Base-by-base conservation (phyloP, 2,797 vertebrate genomes). In the Acipenser oxyrinchus region DNA sequence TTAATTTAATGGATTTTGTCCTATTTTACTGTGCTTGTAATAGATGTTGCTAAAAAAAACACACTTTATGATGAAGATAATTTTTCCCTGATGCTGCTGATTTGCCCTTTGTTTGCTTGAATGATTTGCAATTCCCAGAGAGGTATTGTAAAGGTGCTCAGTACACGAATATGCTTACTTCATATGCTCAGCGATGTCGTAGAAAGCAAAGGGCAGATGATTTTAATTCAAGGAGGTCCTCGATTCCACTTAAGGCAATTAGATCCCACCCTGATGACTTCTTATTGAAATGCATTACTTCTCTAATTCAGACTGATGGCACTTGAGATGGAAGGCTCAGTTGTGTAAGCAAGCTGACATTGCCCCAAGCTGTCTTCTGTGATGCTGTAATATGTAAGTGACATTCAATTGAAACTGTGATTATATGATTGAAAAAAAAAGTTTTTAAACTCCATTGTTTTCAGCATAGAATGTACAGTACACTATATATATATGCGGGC, bases 1-100 rank as follows among this genome's bases (percentile, higher is more conserved):
- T 87, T 83, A 86, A 71, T 77, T 84, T 84, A 74, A 70, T 72
- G 76, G 69, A 83, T 84, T 75, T 73, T 71, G 77, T 80, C 78
- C 75, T 63, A 2, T 75, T 83, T 79, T 60, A 48, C 72, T 64
- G 0, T 37, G 71, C 68, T 62, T 66, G 48, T 70, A 75, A 78
- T 55, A 70, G 72, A 71, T 48, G 37, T n/a, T 60, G 68, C 73
- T 58, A 9, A 75, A 37, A 37, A 37, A 37, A 37, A 37, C 2
- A 37, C 23, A 37, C 2, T 37, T 37, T 37, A 37, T 37, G 63
- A 68, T 72, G 50, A 68, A 66, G 65, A 68, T 23, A 66, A 61
- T 68, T 77, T 70, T 65, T 4, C 23, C 23, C 65, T 51, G 10
- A 64, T 58, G 57, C 57, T 18, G 18, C 18, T 61, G 49, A 57